Base-by-base conservation (phyloP, 30 jellyfish, hydroid and myxozoan genomes). In the Phacellophora camtschatica region DNA sequence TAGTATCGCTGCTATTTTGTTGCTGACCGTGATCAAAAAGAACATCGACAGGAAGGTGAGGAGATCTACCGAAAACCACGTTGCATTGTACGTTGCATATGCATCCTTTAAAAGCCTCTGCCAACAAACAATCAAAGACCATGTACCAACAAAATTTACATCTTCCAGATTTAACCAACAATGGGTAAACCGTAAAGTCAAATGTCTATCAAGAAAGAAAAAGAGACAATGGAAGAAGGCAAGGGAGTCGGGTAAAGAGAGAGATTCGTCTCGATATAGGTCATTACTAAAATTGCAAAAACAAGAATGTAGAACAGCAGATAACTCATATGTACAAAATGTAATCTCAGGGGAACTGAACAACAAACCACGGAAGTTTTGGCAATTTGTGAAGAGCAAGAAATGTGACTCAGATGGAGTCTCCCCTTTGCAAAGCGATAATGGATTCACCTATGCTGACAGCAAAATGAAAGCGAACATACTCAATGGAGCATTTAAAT, bases 161-260 rank as follows among this genome's bases (percentile, higher is more conserved):
- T n/a, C n/a, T n/a, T n/a, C n/a, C n/a, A n/a, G n/a, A n/a, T n/a
- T n/a, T 41, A 41, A 41, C 16, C 71, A 87, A 71, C 67, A 89
- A 85, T 51, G 97, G 90, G 79, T 87, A 89, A 69, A 87, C 79
- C 37, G 95, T 85, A 43, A 85, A 78, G 71, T 50, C 11, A 78
- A 61, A 76, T 24, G 94, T 64, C 97, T 87, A 69, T 25, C 85
- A 66, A 49, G 53, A 58, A 42, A 51, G 87, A 74, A 74, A 76
- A 50, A 22, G 35, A 62, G 57, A 27, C 67, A 50, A 23, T 42
- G 80, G 71, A 76, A 58, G 19, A 67, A 45, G 42, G 82, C 41
- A 36, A 41, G 67, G 39, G 28, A 58, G 2, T 58, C 73, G 5
- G 48, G 55, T 18, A 41, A 41, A 41, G 55, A 41, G 55, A 41